These are phyloP conservation scores for Lacanobia oleracea DNA, from an alignment of 2,888 invertebrate species.

Conservation along the genomic window DNA sequence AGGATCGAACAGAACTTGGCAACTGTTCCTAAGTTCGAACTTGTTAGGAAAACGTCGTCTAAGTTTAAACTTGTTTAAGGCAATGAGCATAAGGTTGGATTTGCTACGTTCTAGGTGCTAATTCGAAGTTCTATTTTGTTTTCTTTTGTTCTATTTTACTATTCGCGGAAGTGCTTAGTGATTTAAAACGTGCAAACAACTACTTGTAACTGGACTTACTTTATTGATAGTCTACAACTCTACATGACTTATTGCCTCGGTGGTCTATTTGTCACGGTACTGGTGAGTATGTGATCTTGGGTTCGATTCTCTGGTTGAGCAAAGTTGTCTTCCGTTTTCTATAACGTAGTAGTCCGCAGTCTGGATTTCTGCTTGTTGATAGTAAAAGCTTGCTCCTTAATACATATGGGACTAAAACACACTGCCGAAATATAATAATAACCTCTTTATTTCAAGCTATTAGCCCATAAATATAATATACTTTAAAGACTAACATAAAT, in stretches of 20 bases:
- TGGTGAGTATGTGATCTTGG: background rate
- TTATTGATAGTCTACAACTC: background rate
- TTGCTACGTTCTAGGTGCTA: slow-evolving; percentile 2
- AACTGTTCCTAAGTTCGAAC: slow-evolving; percentile 35
- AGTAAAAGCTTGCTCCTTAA: too few relatives aligned
- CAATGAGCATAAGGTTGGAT: slow-evolving; percentile 20
- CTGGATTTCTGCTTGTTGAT: background rate
- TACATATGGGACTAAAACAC: too few relatives aligned
- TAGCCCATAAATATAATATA: too few relatives aligned
- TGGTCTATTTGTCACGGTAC: background rate
- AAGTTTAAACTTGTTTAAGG: slow-evolving; percentile 46
- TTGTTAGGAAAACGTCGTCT: slow-evolving; percentile 46
- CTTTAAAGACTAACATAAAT: too few relatives aligned
- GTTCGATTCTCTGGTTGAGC: background rate
- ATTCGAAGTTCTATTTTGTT: slow-evolving; percentile 11
- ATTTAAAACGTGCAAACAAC: background rate
- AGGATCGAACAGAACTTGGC: slow-evolving; percentile 34
- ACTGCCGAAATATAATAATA: too few relatives aligned
- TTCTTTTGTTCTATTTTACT: background rate
- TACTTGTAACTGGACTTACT: background rate
- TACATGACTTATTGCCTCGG: background rate
- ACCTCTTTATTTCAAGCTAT: too few relatives aligned
- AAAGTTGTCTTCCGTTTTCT: background rate
- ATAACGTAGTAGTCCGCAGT: background rate
- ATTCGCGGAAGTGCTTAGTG: background rate